phyloP scores from a whole-genome alignment of 2,888 invertebrate species.

The Cylloceria caligata region DNA sequence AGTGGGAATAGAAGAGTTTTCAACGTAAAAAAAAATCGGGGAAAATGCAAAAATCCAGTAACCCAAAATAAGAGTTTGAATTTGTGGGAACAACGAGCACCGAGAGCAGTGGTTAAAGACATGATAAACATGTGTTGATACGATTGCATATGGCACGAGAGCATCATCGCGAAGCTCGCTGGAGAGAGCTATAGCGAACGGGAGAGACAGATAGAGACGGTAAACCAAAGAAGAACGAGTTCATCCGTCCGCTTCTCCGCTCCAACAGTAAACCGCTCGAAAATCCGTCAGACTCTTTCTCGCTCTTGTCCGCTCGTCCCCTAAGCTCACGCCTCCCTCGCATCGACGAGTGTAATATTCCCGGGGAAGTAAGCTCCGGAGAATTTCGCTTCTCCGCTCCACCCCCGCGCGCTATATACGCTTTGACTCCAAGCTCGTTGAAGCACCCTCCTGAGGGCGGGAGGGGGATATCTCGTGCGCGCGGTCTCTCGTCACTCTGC shows the following conservation, averaged over 20 bases:
- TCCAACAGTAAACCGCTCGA: conserved; percentile 63
- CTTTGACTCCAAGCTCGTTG: conserved; percentile 48
- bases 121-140: conserved; percentile 14
- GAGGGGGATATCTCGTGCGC: background rate
- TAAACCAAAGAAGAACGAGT: conserved; percentile 59
- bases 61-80: background rate
- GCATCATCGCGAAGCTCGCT: conserved; percentile 3
- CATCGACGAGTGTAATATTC: conserved; percentile 79
- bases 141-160: conserved; percentile 8
- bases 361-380: conserved; percentile 80
- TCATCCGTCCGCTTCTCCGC: conserved; percentile 44
- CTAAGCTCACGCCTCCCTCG: conserved; percentile 41
- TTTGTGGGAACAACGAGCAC: background rate
- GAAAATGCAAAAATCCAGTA: background rate
- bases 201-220: background rate
- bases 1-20: no score
- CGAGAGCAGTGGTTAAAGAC: background rate
- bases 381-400: conserved; percentile 72
- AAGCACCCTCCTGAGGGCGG: background rate
- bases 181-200: no score
- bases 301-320: conserved; percentile 13
- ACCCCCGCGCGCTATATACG: conserved; percentile 51
- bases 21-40: background rate
- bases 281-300: conserved; percentile 61
- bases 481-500: conserved; percentile 67